phyloP scores from a whole-genome alignment of 2,888 invertebrate genomes.

The Philereme transversata region DNA sequence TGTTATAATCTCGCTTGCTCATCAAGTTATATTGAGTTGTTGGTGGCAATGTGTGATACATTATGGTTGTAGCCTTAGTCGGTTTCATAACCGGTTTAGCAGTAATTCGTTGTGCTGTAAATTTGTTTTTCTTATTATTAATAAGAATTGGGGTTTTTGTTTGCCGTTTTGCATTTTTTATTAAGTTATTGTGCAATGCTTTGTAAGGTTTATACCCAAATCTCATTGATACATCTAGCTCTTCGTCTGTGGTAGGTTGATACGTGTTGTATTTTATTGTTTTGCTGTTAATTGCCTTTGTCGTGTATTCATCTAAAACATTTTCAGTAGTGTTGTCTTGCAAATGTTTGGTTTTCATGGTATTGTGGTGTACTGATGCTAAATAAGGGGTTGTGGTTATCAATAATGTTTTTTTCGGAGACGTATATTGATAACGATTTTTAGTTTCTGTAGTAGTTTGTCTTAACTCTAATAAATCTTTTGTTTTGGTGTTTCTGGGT shows the following conservation, averaged over 20 bases:
- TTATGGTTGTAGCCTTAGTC: conserved; percentile 1
- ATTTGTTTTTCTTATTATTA: conserved; percentile 1
- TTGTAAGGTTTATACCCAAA: conserved; percentile 10
- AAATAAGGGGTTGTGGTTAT: background rate
- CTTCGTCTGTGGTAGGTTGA: conserved; percentile 51
- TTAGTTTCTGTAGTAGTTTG: background rate
- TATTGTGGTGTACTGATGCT: background rate
- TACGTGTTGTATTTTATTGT: conserved; percentile 60
- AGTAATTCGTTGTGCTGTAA: conserved; percentile 2
- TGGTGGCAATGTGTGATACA: background rate
- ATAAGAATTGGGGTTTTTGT: background rate
- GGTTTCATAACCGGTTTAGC: conserved; percentile 1
- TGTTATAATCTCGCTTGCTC: conserved; percentile 9
- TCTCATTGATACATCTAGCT: conserved; percentile 39
- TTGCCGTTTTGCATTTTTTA: background rate
- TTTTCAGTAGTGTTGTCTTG: background rate
- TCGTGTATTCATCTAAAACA: background rate
- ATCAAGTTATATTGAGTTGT: background rate
- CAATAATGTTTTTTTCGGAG: background rate
- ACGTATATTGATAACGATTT: background rate
- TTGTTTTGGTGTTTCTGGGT: background rate
- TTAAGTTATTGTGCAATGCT: background rate
- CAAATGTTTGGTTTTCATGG: conserved; percentile 2
- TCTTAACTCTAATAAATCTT: background rate
- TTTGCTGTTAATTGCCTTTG: conserved; percentile 18